These are phyloP conservation scores for Camelus dromedarius DNA, from an alignment of 2,113 vertebrate genomes.

Conservation along the genomic window DNA sequence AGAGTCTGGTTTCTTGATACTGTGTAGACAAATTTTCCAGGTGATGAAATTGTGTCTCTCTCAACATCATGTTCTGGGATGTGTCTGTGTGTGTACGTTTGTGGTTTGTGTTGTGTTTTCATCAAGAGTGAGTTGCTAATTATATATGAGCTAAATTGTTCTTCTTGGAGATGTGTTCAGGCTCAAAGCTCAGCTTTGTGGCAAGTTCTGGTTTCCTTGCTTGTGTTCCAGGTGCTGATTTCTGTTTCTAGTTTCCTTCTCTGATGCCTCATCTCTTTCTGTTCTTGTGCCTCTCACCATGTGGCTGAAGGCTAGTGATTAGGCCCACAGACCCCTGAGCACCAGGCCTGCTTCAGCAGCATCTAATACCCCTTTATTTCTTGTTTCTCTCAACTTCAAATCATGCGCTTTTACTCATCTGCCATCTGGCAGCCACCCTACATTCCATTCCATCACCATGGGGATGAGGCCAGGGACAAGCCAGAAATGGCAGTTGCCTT, in stretches of 20 bases:
- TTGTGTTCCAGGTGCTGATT: neutral
- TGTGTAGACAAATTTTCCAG: neutral
- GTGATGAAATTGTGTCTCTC: neutral
- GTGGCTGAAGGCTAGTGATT: conserved; percentile 45
- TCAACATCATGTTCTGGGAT: neutral
- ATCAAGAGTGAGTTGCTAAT: neutral
- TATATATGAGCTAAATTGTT: neutral
- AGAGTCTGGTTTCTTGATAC: neutral
- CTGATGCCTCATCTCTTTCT: conserved; percentile 28
- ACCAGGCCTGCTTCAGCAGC: neutral
- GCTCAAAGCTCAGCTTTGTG: neutral
- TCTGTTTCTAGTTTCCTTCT: conserved; percentile 64
- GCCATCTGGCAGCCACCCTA: conserved; percentile 56
- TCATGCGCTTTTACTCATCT: conserved; percentile 55
- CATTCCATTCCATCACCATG: neutral
- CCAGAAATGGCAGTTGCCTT: conserved; percentile 26
- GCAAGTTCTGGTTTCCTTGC: neutral
- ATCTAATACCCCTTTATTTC: conserved; percentile 67
- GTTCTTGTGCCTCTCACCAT: conserved; percentile 10
- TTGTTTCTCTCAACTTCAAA: conserved; percentile 55
- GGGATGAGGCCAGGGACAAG: neutral
- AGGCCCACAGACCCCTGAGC: neutral
- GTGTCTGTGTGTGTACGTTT: neutral
- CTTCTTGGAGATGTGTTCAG: conserved; percentile 25
- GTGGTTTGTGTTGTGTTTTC: neutral